Percentiles rank a stretch among this genome's conserved stretches.
phyloP scores from a whole-genome alignment of 2,888 invertebrate species.

The Dryococelus australis region DNA sequence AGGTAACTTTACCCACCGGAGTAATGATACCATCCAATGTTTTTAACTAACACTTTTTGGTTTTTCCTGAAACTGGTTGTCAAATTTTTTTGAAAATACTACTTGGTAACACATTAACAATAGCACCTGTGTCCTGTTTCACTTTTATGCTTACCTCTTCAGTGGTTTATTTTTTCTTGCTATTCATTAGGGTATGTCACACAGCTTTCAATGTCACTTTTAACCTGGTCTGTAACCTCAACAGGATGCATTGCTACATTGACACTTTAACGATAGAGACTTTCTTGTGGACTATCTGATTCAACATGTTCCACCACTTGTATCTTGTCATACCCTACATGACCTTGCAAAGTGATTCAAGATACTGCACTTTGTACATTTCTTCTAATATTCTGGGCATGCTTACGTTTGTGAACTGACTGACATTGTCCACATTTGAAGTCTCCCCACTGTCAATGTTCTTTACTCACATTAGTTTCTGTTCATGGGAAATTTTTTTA shows the following conservation, averaged over 20 bases:
- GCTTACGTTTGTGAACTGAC: neutral
- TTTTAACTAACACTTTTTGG: neutral
- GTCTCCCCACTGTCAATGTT: neutral
- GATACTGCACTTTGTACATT: neutral
- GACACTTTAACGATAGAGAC: neutral
- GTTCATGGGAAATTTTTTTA: too few species aligned
- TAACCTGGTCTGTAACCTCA: neutral
- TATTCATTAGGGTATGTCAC: neutral
- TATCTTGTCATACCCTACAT: neutral
- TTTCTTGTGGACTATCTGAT: neutral
- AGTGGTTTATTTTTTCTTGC: neutral
- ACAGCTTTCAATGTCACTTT: neutral
- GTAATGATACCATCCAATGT: neutral
- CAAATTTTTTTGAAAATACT: neutral
- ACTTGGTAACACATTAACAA: neutral
- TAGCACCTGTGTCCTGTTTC: neutral
- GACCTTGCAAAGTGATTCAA: neutral
- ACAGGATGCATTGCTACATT: neutral
- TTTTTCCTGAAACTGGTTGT: neutral
- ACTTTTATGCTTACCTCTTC: neutral
- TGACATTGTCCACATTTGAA: neutral
- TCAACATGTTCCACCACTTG: neutral
- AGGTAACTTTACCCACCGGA: too few species aligned
- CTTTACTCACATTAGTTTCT: neutral
- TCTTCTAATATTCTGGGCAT: neutral